A percentile compares a stretch with the other conserved stretches of the same genome.
These are phyloP conservation scores for Thelaira solivaga DNA, from an alignment of 2,888 invertebrate genomes.

Conservation along the genomic window DNA sequence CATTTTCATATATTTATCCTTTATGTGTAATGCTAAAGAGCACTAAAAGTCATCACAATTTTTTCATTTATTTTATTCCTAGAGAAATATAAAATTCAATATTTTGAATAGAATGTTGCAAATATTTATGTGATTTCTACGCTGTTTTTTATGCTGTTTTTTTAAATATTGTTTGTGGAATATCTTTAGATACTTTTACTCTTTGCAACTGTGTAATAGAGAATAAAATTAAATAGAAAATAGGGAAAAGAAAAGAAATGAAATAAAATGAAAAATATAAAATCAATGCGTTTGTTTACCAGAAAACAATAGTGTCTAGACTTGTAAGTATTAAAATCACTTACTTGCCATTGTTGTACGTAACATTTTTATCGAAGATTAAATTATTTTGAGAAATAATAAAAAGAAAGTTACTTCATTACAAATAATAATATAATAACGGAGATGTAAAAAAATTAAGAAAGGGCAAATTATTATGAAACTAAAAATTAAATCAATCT, in stretches of 20 bases:
- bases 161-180: background rate
- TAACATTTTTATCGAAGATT: slow-evolving; percentile 44
- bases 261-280: slow-evolving; percentile 39
- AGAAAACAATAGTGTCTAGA: slow-evolving; percentile 62
- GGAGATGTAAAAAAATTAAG: no score
- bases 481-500: no score
- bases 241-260: background rate
- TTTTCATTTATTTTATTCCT: background rate
- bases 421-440: no score
- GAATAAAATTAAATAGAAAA: slow-evolving; percentile 23
- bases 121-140: slow-evolving; percentile 5
- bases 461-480: no score
- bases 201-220: slow-evolving; percentile 19
- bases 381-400: slow-evolving; percentile 29
- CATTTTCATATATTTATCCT: background rate
- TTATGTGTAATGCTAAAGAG: background rate
- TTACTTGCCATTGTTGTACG: slow-evolving; percentile 43
- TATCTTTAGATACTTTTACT: background rate
- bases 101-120: slow-evolving; percentile 25
- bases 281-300: slow-evolving; percentile 56
- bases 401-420: no score
- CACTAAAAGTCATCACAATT: background rate
- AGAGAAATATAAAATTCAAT: background rate
- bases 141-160: no score
- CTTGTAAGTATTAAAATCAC: slow-evolving; percentile 58